phyloP scores from a whole-genome alignment of 2,888 invertebrate species.

The Aproaerema taeniolella region DNA sequence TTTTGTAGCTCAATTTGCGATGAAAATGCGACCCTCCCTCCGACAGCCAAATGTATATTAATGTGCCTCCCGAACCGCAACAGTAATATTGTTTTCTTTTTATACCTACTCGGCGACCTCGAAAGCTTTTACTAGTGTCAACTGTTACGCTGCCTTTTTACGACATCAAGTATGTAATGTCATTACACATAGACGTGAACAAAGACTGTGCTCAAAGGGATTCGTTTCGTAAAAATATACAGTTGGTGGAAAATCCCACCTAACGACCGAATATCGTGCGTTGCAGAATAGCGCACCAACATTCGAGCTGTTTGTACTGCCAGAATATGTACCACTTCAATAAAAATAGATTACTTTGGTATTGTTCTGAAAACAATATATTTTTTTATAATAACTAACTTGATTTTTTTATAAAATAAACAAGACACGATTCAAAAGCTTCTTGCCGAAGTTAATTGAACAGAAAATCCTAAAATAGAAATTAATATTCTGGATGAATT shows the following conservation, averaged over 20 bases:
- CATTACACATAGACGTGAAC: conserved; percentile 17
- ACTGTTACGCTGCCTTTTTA: conserved; percentile 59
- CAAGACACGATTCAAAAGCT: too few species aligned
- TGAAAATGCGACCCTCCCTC: conserved; percentile 48
- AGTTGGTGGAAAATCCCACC: conserved; percentile 23
- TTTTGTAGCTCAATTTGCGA: conserved; percentile 61
- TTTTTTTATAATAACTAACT: too few species aligned
- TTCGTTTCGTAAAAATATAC: conserved; percentile 6
- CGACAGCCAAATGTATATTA: conserved; percentile 67
- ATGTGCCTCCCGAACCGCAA: conserved; percentile 59
- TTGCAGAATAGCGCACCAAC: neutral
- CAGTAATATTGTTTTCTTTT: conserved; percentile 70
- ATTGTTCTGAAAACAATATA: neutral
- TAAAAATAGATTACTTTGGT: conserved; percentile 1
- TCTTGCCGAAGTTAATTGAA: neutral
- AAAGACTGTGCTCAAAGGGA: conserved; percentile 13
- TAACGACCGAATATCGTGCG: conserved; percentile 31
- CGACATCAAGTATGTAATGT: conserved; percentile 36
- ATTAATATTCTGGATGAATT: too few species aligned
- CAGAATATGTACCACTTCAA: neutral
- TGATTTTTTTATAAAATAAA: too few species aligned
- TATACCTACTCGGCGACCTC: conserved; percentile 47
- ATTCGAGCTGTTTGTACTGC: neutral
- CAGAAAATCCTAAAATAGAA: neutral
- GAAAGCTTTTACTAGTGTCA: conserved; percentile 63